Percentiles rank a stretch among this genome's conserved stretches.
These are phyloP conservation scores for Brachionus manjavacas DNA, from an alignment of 1,140 invertebrate species.

Conservation along the genomic window DNA sequence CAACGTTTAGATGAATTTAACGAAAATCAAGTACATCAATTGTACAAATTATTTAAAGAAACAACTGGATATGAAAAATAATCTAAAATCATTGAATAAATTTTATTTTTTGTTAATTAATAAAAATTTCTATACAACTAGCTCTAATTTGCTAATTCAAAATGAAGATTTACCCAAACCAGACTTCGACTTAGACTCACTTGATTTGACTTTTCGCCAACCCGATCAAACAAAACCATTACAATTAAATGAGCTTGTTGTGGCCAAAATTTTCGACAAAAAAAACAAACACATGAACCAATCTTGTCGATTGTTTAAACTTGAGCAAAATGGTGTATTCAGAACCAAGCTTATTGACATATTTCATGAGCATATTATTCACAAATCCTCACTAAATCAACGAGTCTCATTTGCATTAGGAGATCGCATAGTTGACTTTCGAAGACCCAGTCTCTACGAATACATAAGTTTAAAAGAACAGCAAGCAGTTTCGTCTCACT, in stretches of 20 bases:
- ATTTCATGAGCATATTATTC: slow-evolving; percentile 33
- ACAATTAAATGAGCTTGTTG: background rate
- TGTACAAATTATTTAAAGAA: slow-evolving; percentile 69
- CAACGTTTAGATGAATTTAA: slow-evolving; percentile 67
- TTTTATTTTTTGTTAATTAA: background rate
- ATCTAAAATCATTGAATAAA: background rate
- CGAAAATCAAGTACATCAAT: slow-evolving; percentile 73
- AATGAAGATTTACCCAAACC: background rate
- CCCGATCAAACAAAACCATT: background rate
- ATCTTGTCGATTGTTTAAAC: slow-evolving; percentile 20
- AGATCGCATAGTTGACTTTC: background rate
- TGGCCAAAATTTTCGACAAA: background rate
- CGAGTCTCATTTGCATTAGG: background rate
- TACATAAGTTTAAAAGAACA: slow-evolving; percentile 27
- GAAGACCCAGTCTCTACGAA: slow-evolving; percentile 17
- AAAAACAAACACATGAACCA: background rate
- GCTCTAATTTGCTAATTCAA: background rate
- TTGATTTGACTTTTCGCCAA: background rate
- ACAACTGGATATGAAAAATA: slow-evolving; percentile 32
- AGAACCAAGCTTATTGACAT: slow-evolving; percentile 17
- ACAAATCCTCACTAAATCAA: background rate
- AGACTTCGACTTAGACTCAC: background rate
- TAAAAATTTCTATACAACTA: background rate
- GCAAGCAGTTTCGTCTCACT: slow-evolving; percentile 34
- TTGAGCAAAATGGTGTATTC: slow-evolving; percentile 22